Conservation (phyloP, 1,140 invertebrate species). For the Drosophila tani region DNA sequence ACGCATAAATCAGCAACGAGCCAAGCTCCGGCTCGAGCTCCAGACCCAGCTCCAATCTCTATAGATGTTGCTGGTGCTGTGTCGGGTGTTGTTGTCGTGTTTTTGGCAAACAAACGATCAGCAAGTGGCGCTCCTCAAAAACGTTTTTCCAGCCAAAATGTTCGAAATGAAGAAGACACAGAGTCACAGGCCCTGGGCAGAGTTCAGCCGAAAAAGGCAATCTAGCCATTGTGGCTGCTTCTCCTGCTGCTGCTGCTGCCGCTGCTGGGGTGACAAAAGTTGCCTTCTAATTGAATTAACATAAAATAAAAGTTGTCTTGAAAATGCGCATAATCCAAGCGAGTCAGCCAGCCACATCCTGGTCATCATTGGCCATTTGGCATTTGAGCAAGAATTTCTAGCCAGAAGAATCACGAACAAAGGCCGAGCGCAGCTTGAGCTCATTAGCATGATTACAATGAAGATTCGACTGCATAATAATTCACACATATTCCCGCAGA, state of each 20-base stretch:
- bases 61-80: constrained; percentile 29
- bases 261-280: constrained; percentile 59
- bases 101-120: constrained; percentile 74
- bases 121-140: constrained; percentile 81
- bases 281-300: constrained; percentile 73
- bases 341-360: constrained; percentile 61
- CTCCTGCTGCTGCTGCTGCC: not conserved
- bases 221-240: not conserved
- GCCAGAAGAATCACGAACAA: constrained; percentile 54
- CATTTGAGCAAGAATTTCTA: constrained; percentile 51
- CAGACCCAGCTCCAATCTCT: constrained; percentile 5
- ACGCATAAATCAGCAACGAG: constrained; percentile 76
- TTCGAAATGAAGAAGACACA: constrained; percentile 65
- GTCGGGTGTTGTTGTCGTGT: constrained; percentile 51
- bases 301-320: constrained; percentile 71
- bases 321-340: constrained; percentile 65
- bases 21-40: constrained; percentile 17
- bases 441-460: constrained; percentile 81
- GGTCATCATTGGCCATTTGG: constrained; percentile 67
- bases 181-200: constrained; percentile 19
- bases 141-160: constrained; percentile 61
- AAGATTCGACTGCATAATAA: constrained; percentile 69
- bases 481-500: constrained; percentile 63
- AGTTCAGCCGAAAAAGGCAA: constrained; percentile 41
- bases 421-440: constrained; percentile 43